phyloP scores from a whole-genome alignment of 2,113 vertebrate genomes.

The Phalacrocorax aristotelis region DNA sequence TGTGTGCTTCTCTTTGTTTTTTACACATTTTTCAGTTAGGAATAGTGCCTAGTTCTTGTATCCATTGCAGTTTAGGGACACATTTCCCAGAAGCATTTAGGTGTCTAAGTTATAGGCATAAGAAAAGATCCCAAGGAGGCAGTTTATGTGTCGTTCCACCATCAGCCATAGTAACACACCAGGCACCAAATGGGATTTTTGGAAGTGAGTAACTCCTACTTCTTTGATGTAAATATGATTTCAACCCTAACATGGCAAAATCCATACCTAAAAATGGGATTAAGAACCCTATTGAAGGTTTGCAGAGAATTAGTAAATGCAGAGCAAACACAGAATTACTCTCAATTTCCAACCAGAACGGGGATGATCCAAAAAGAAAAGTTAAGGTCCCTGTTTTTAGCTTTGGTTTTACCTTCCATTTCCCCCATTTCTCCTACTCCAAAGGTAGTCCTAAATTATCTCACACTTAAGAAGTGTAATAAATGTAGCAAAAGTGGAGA shows the following conservation, averaged over 20 bases:
- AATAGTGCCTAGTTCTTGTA: neutral
- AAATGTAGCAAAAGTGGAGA: conserved; percentile 34
- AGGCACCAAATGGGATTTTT: neutral
- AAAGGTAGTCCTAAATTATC: conserved; percentile 21
- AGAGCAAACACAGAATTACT: neutral
- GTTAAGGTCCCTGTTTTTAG: neutral
- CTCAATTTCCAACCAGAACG: conserved; percentile 9
- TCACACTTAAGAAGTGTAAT: conserved; percentile 37
- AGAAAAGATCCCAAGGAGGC: neutral
- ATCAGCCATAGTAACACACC: neutral
- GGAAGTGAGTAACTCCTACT: neutral
- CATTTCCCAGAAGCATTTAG: neutral
- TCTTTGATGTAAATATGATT: neutral
- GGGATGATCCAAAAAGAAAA: neutral
- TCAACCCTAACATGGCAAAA: neutral
- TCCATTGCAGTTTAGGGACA: neutral
- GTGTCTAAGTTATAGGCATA: neutral
- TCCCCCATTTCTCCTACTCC: neutral
- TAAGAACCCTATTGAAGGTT: neutral
- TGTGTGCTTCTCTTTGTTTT: neutral
- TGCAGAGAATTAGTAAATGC: neutral
- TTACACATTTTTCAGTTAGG: neutral
- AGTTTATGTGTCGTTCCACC: neutral
- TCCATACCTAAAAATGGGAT: neutral
- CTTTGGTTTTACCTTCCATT: conserved; percentile 48